Evolutionary conservation across 2,888 invertebrate species (phyloP).

Genomic region (Spodoptera picta): DNA sequence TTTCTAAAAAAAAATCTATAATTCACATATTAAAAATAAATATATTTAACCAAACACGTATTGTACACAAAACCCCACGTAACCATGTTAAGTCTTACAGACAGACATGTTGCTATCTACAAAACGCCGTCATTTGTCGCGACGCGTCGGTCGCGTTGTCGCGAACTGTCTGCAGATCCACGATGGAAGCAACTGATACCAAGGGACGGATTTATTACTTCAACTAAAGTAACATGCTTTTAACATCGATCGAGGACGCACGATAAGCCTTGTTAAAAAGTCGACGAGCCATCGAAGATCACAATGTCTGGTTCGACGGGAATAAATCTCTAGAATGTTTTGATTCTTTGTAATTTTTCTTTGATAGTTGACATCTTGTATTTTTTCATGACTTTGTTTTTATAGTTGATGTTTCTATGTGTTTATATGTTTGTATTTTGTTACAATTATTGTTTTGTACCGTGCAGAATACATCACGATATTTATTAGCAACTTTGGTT

Average conservation of each 20-base stretch:
- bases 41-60: too few relatives aligned
- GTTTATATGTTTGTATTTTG: too few relatives aligned
- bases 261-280: slow-evolving; percentile 11
- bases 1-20: too few relatives aligned
- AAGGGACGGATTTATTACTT: slow-evolving; percentile 47
- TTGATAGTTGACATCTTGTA: too few relatives aligned
- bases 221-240: slow-evolving; percentile 16
- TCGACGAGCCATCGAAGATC: neutral
- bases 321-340: too few relatives aligned
- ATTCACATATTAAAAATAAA: too few relatives aligned
- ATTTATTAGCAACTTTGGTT: too few relatives aligned
- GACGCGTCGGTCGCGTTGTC: neutral
- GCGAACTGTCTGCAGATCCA: slow-evolving; percentile 9
- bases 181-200: slow-evolving; percentile 20
- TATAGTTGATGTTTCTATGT: too few relatives aligned
- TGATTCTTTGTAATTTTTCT: too few relatives aligned
- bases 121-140: slow-evolving; percentile 16
- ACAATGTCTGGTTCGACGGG: neutral
- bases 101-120: neutral
- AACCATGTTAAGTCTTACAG: neutral
- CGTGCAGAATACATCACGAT: too few relatives aligned
- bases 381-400: too few relatives aligned
- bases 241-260: slow-evolving; percentile 2
- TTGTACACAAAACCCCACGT: neutral
- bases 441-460: too few relatives aligned